Percentiles rank a stretch among this genome's conserved stretches.
Conservation (phyloP, 2,888 invertebrate genomes). For the Scaptomyza reducta region DNA sequence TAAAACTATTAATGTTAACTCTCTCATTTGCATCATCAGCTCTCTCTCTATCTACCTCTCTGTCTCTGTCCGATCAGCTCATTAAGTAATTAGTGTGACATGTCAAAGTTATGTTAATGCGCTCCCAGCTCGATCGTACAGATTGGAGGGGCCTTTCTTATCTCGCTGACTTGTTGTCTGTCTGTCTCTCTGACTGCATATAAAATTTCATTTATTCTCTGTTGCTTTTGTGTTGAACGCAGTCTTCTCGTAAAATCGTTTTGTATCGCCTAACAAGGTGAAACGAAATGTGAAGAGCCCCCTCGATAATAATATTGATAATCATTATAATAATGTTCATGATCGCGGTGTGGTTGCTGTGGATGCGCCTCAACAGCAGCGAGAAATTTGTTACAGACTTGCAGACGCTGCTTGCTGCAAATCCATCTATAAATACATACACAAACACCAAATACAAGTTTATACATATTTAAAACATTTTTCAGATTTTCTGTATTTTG, state of each 20-base stretch:
- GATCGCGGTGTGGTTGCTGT: slow-evolving; percentile 11
- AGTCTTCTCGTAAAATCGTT: slow-evolving; percentile 67
- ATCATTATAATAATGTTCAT: slow-evolving; percentile 38
- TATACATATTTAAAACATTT: slow-evolving; percentile 19
- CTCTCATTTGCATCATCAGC: no score
- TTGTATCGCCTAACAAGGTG: slow-evolving; percentile 75
- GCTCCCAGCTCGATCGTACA: slow-evolving; percentile 54
- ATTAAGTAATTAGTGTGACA: slow-evolving; percentile 84
- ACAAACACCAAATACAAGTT: slow-evolving; percentile 25
- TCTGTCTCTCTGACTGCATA: slow-evolving; percentile 49
- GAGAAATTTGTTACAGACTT: slow-evolving; percentile 70
- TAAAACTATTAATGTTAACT: slow-evolving; percentile 42
- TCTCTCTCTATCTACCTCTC: background rate
- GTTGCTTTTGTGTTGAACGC: slow-evolving; percentile 38
- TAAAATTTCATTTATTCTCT: slow-evolving; percentile 67
- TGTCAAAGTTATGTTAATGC: slow-evolving; percentile 81
- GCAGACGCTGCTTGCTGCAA: slow-evolving; percentile 43
- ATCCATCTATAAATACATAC: slow-evolving; percentile 63
- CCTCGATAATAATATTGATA: slow-evolving; percentile 39
- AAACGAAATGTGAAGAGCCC: slow-evolving; percentile 71
- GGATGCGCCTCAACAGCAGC: slow-evolving; percentile 55
- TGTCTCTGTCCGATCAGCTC: slow-evolving; percentile 55
- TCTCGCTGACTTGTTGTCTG: slow-evolving; percentile 50
- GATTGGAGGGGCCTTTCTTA: slow-evolving; percentile 58
- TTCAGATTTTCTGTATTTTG: slow-evolving; percentile 13